Evolutionary conservation across 2,888 invertebrate species (phyloP), one percentile per base, ranked within the genome.

Genomic region (Epirrita christyi): DNA sequence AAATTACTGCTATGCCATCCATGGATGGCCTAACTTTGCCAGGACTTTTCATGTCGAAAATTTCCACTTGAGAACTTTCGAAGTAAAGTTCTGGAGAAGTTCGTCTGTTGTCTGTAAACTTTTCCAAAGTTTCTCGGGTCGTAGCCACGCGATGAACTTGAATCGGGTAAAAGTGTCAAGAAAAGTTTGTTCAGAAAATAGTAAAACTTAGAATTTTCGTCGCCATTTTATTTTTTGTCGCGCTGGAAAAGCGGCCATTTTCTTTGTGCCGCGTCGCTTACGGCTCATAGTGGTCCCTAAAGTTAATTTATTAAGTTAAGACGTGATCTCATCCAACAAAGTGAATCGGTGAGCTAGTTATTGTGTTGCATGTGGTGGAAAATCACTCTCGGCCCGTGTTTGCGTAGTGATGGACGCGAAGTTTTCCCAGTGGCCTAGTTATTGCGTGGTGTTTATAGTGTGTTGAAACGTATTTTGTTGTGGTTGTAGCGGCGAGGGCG

Each of bases 201-300:
- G 90, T 91, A 85, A 90, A 90, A 91, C 87, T 92, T 92, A 85
- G 91, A 88, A 92, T 92, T 92, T 92, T 92, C 92, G 92, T 92
- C 92, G 92, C 92, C 92, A 92, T 92, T 92, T 92, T 92, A 92
- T 90, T 92, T 92, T 92, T 92, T 92, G 92, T 92, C 90, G 91
- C 85, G 92, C 91, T 92, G 92, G 92, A 92, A 92, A 92, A 92
- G 92, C 92, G 92, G 92, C 92, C 92, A 92, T 92, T 92, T 92
- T 92, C 92, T 92, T 91, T 91, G 88, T 92, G 92, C 92, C 92
- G 92, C 92, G 92, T 92, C 92, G 92, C 87, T 88, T 88, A 89
- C 86, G 83, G 84, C 81, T 81, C 76, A 82, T 79, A 88, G 88
- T 86, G 88, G 87, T 88, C 88, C 83, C 64, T 82, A 86, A 90